These are phyloP conservation scores for Heliconius erato DNA, from an alignment of 2,888 invertebrate genomes.

Conservation along the genomic window DNA sequence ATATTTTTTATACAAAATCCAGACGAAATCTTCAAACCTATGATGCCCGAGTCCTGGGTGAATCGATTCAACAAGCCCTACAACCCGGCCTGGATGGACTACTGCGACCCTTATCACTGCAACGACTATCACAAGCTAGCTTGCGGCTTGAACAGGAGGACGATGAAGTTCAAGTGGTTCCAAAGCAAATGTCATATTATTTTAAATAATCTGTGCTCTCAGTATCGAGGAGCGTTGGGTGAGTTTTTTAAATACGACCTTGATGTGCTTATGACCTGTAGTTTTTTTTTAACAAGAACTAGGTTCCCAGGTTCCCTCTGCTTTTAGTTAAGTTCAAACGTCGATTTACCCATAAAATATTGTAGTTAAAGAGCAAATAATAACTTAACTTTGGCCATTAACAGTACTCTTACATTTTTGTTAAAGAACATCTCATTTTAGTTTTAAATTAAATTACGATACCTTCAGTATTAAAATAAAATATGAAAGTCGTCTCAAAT, in stretches of 20 bases:
- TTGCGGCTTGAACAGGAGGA: conserved; percentile 67
- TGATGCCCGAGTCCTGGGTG: conserved; percentile 55
- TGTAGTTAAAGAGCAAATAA: no score
- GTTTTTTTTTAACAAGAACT: background rate
- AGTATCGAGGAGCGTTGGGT: conserved; percentile 67
- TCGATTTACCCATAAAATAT: no score
- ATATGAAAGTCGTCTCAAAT: no score
- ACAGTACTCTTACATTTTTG: no score
- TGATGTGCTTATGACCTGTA: no score
- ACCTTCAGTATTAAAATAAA: no score
- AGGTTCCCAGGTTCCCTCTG: background rate
- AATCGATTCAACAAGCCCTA: conserved; percentile 52
- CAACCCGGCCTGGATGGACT: conserved; percentile 69
- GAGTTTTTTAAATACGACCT: conserved; percentile 46
- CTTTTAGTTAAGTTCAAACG: background rate
- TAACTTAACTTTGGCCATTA: no score
- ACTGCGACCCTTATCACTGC: conserved; percentile 74
- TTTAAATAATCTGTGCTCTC: conserved; percentile 68
- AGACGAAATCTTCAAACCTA: conserved; percentile 61
- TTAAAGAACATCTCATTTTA: no score
- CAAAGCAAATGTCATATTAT: conserved; percentile 72
- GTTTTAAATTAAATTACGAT: no score
- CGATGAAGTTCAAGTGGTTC: conserved; percentile 69
- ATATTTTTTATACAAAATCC: no score
- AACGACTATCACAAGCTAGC: conserved; percentile 64